Evolutionary conservation across 2,888 invertebrate genomes (phyloP), one percentile per base, ranked within the genome.

Genomic region (Taphrorychus bicolor): DNA sequence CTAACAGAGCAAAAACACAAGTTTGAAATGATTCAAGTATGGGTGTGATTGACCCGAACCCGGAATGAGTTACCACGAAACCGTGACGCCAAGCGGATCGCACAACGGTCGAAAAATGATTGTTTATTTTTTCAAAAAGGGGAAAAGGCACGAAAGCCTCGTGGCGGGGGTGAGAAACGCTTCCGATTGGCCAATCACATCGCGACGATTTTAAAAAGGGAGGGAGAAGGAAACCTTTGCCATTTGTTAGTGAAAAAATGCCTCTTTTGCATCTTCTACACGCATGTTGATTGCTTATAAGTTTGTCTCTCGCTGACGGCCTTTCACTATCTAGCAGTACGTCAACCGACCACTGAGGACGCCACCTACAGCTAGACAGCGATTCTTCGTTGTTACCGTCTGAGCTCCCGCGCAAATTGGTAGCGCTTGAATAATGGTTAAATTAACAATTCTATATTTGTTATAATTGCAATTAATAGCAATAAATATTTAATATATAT

Each of bases 121-220:
- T 40, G 49, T 60, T 66, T 56, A 53, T 66, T 66, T 64, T 59
- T 59, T 65, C 19, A 23, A 21, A 54, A 7, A 5, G 5, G 7
- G 32, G 11, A 32, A 7, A 18, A 18, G n/a, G 45, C 1, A 1
- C 45, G 7, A 16, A 45, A 45, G 14, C 14, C 45, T 45, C 11
- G 18, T 14, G 14, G 14, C 16, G 45, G 18, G 45, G 45, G 7
- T 7, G 45, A 45, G 14, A 17, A 45, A 17, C 16, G 14, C 45
- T 32, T 32, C n/a, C n/a, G n/a, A n/a, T n/a, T n/a, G n/a, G n/a
- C 32, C 32, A 32, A 32, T 32, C 9, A 32, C 7, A 32, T 32
- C 32, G 32, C 32, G 7, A 9, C 3, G 3, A n/a, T 32, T 32
- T 32, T 32, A 7, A 7, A 9, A 7, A 1, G 7, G 32, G 32